Conservation (phyloP, 2,888 invertebrate species). For the Nephrotoma guestfalica region DNA sequence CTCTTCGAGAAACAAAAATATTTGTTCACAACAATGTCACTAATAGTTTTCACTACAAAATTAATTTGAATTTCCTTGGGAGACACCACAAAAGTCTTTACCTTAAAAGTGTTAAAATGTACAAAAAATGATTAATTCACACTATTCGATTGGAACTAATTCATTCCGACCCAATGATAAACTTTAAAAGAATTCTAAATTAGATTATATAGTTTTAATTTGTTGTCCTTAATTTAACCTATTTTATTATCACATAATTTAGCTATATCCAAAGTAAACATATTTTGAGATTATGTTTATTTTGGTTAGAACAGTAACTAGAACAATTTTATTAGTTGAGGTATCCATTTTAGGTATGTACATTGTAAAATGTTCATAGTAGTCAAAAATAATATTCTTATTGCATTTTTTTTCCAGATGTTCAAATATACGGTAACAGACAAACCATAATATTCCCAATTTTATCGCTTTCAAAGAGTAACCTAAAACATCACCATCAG, state of each 20-base stretch:
- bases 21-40: no score
- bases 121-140: not conserved
- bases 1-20: no score
- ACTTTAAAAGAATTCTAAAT: not conserved
- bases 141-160: not conserved
- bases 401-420: no score
- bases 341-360: no score
- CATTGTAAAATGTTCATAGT: no score
- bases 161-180: not conserved
- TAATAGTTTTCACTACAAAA: no score
- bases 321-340: no score
- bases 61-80: no score
- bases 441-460: not conserved
- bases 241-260: not conserved
- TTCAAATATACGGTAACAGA: no score
- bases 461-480: not conserved
- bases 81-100: not conserved
- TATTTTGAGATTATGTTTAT: not conserved
- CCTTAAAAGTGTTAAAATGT: not conserved
- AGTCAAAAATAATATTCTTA: no score
- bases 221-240: no score
- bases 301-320: no score
- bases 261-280: not conserved
- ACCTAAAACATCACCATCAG: not conserved
- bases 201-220: not conserved